Evolutionary conservation across 2,888 invertebrate genomes (phyloP), one percentile per base, ranked within the genome.

Genomic region (Melinopterus prodromus): DNA sequence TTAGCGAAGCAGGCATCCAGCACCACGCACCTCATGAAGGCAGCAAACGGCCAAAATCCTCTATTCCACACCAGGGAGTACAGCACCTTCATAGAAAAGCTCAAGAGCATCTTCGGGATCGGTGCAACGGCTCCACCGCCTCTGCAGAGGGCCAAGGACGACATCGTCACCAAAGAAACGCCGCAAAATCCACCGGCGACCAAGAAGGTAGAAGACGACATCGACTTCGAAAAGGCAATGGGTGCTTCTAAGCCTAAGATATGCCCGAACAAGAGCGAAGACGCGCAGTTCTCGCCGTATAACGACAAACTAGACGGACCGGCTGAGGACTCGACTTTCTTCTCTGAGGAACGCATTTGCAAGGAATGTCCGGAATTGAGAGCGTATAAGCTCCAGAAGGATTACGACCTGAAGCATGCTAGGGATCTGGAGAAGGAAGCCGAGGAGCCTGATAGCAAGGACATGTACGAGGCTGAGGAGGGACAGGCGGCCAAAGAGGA

Each of bases 341-440:
- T 81, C 71, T 70, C 76, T 35, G 79, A 79, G 37, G 81, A 81
- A 16, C 15, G 81, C 2, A 53, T 81, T 14, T 77, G 77, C 70
- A 79, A 69, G 36, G 81, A 81, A 16, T 79, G 77, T 77, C 81
- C 81, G 3, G 75, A 79, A 26, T 79, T 77, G 72, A 53, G 77
- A 3, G 53, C 69, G 4, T 9, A 79, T 69, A 77, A 76, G 36
- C 14, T 81, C 0, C 7, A 77, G 15, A 72, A 77, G 37, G 80
- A 80, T 12, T 76, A 78, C 16, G 16, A 38, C 2, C 38, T 72
- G 53, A 81, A 78, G 16, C 72, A 72, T 6, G 72, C 71, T 71
- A 26, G 26, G 14, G 7, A 12, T n/a, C 6, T 71, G 26, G 35
- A 72, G 36, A 72, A 72, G 14, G 72, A 72, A 26, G 53, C 53